These are phyloP conservation scores for Drosophila kanekoi DNA, from an alignment of 2,888 invertebrate species.

Conservation along the genomic window DNA sequence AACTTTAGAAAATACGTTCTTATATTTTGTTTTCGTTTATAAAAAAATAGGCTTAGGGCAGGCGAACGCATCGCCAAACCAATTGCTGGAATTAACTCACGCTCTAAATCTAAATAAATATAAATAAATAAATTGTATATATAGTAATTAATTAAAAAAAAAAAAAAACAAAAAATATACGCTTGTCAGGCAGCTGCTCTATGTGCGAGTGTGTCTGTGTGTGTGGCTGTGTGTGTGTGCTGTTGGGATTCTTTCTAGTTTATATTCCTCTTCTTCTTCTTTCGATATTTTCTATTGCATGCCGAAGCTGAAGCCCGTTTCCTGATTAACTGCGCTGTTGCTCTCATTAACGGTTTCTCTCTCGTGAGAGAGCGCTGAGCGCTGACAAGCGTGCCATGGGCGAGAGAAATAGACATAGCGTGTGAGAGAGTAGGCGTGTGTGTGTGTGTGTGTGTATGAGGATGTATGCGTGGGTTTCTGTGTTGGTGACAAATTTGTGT, in stretches of 20 bases:
- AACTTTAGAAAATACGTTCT: slow-evolving; percentile 37
- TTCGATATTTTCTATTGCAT: slow-evolving; percentile 5
- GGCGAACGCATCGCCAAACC: slow-evolving; percentile 31
- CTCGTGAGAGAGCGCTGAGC: slow-evolving; percentile 51
- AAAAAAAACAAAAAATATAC: slow-evolving; percentile 79
- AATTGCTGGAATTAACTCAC: slow-evolving; percentile 63
- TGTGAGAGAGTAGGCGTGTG: slow-evolving; percentile 35
- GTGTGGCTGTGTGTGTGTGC: slow-evolving; percentile 10
- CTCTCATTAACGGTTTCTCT: slow-evolving; percentile 46
- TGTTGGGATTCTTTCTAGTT: slow-evolving; percentile 3
- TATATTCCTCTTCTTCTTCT: neutral
- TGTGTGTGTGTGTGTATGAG: slow-evolving; percentile 14
- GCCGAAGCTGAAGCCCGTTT: slow-evolving; percentile 12
- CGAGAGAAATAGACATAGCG: slow-evolving; percentile 69
- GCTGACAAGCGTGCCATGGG: slow-evolving; percentile 57
- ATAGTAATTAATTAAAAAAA: slow-evolving; percentile 69
- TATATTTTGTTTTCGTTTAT: neutral
- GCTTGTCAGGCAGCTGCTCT: slow-evolving; percentile 66
- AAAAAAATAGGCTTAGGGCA: slow-evolving; percentile 49
- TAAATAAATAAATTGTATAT: slow-evolving; percentile 82
- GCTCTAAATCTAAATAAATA: slow-evolving; percentile 79
- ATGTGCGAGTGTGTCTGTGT: slow-evolving; percentile 14
- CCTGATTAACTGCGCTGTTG: slow-evolving; percentile 41
- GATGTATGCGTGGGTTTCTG: slow-evolving; percentile 20
- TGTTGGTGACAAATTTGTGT: slow-evolving; percentile 66